A percentile compares a stretch with the other conserved stretches of the same genome.
These are phyloP conservation scores for Oreocharis arfaki DNA, from an alignment of 2,113 vertebrate genomes.

Conservation along the genomic window DNA sequence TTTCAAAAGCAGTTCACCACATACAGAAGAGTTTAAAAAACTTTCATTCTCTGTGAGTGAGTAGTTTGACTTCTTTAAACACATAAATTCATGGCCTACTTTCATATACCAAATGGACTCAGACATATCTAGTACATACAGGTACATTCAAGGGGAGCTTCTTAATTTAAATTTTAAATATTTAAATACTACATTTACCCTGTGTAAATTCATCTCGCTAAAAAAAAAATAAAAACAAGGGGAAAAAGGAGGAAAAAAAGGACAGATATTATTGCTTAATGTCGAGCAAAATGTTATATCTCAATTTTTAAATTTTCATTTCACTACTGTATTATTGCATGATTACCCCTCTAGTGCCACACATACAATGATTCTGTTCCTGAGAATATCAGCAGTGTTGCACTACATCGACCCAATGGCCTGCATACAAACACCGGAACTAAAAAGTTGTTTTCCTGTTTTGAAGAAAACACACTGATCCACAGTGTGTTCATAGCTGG, in stretches of 20 bases:
- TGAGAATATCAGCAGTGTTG: not conserved
- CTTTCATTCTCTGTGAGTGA: constrained; percentile 29
- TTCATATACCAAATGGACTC: constrained; percentile 58
- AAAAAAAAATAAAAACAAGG: not conserved
- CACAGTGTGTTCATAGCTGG: rapidly evolving
- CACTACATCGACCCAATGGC: not conserved
- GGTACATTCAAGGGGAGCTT: constrained; percentile 45
- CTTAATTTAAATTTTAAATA: constrained; percentile 69
- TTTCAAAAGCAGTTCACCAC: constrained; percentile 29
- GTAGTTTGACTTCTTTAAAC: constrained; percentile 53
- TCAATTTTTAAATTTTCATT: not conserved
- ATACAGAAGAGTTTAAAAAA: constrained; percentile 42
- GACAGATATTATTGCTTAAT: not conserved
- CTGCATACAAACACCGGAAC: not conserved
- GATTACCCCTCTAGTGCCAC: not conserved
- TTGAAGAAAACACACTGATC: not conserved
- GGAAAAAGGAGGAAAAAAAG: rapidly evolving
- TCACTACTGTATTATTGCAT: not conserved
- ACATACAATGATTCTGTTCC: not conserved
- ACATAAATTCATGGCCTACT: constrained; percentile 61
- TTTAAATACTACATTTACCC: constrained; percentile 52
- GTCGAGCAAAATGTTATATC: not conserved
- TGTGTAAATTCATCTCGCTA: constrained; percentile 20
- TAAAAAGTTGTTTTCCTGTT: not conserved
- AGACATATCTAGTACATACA: constrained; percentile 52